Conservation (phyloP, 2,797 vertebrate species). For the Cyclura pinguis region DNA sequence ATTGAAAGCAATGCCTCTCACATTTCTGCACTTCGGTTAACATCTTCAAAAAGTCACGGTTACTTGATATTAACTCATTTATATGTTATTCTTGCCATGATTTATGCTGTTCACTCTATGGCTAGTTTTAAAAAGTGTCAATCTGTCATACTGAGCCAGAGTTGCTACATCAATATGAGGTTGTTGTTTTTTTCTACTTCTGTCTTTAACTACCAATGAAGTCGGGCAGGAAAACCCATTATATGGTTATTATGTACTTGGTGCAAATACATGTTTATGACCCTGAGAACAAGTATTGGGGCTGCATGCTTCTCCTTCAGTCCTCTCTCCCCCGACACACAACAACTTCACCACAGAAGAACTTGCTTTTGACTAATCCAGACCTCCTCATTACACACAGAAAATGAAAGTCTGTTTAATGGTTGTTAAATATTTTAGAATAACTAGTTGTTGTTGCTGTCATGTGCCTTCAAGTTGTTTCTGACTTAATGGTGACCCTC, state of each 20-base stretch:
- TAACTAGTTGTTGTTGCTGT: background rate
- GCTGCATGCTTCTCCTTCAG: no score
- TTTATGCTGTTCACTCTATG: background rate
- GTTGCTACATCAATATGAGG: background rate
- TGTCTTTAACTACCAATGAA: background rate
- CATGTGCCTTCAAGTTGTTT: no score
- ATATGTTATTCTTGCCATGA: background rate
- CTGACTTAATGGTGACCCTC: no score
- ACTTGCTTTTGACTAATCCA: background rate
- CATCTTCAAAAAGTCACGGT: background rate
- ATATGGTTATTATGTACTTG: background rate
- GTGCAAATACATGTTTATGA: background rate
- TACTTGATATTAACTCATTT: background rate
- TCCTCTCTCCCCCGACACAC: background rate
- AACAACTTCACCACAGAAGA: background rate
- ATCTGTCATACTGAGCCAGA: background rate
- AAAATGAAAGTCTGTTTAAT: background rate
- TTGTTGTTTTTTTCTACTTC: background rate
- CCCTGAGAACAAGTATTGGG: background rate
- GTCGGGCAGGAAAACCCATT: background rate
- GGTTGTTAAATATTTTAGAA: background rate
- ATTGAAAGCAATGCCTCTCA: no score
- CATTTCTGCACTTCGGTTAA: background rate
- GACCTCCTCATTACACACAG: background rate
- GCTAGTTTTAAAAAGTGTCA: background rate